A percentile compares a stretch with the other conserved stretches of the same genome.
These are phyloP conservation scores for Tipula vernalis DNA, from an alignment of 2,888 invertebrate genomes.

Conservation along the genomic window DNA sequence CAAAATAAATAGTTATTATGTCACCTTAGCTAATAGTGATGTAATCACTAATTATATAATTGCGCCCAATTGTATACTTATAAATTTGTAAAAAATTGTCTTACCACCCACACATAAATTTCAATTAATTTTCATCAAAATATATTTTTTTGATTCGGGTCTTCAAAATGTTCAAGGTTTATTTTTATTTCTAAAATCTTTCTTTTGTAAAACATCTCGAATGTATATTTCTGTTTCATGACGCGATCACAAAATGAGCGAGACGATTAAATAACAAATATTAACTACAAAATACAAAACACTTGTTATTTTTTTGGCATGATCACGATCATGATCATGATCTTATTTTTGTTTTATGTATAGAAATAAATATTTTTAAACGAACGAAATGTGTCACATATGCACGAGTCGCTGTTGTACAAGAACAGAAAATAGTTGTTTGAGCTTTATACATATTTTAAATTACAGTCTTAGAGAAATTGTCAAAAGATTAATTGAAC, in stretches of 20 bases:
- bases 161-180: not conserved
- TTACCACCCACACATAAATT: not conserved
- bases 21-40: not conserved
- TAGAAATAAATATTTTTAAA: not conserved
- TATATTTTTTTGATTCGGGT: not conserved
- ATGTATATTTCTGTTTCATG: not conserved
- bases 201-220: not conserved
- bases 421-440: not conserved
- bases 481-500: not conserved
- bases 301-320: conserved; percentile 1
- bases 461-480: not conserved
- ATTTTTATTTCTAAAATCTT: not conserved
- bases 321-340: conserved; percentile 4
- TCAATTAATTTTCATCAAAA: not conserved
- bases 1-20: not conserved
- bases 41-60: not conserved
- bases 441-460: not conserved
- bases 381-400: not conserved
- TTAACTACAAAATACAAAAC: not conserved
- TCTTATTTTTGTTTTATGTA: not conserved
- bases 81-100: not conserved
- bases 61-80: not conserved
- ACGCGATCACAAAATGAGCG: not conserved
- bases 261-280: not conserved
- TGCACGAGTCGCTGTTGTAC: not conserved